Conservation (phyloP, 2,113 vertebrate species). For the Gambusia holbrooki region DNA sequence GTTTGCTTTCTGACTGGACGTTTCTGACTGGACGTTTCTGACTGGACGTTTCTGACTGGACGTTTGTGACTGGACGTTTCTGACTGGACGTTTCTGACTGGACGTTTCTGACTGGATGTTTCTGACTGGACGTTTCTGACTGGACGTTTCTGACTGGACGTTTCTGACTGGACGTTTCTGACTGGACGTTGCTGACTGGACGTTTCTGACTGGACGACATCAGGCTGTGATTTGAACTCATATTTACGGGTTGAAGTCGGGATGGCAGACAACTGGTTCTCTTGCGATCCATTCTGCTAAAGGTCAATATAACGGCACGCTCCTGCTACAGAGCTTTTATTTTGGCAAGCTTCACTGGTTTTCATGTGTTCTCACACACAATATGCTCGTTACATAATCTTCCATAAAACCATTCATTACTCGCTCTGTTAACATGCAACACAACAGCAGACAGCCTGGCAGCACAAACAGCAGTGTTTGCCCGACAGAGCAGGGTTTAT, state of each 20-base stretch:
- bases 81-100: no score
- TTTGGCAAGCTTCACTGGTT: constrained; percentile 5
- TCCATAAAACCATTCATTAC: constrained; percentile 25
- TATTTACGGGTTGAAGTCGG: neutral
- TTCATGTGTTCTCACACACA: constrained; percentile 13
- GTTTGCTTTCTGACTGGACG: no score
- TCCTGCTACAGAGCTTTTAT: constrained; percentile 1
- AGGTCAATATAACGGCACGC: neutral
- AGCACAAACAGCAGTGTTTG: constrained; percentile 25
- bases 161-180: no score
- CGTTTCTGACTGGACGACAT: no score
- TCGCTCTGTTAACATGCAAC: constrained; percentile 18
- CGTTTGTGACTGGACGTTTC: no score
- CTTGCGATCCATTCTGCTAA: neutral
- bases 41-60: no score
- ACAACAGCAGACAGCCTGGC: constrained; percentile 15
- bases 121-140: no score
- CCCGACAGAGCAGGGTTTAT: constrained; percentile 15
- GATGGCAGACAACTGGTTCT: constrained; percentile 1
- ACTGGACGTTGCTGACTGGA: no score
- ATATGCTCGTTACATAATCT: constrained; percentile 15
- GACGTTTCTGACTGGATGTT: no score
- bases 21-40: no score
- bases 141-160: no score
- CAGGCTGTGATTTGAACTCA: no score